Conservation (phyloP, 2,888 invertebrate species). For the Pterobdella sp. region DNA sequence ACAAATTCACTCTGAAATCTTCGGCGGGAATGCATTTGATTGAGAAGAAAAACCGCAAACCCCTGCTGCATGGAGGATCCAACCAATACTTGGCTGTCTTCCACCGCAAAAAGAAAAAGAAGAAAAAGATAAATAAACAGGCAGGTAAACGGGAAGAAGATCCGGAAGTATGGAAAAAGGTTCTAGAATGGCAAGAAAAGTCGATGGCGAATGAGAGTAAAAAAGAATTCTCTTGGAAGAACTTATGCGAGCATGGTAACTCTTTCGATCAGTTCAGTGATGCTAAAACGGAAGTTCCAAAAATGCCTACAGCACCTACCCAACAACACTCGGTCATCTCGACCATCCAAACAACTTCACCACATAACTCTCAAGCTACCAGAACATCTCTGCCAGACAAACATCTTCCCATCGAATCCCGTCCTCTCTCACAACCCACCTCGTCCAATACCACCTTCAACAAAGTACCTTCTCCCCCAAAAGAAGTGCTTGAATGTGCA, state of each 20-base stretch:
- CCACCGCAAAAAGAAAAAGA: not conserved
- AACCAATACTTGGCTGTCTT: constrained; percentile 2
- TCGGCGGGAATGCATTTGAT: not conserved
- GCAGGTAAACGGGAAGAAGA: not conserved
- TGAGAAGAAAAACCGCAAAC: no score
- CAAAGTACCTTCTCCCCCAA: no score
- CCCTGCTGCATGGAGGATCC: no score
- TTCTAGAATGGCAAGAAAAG: not conserved
- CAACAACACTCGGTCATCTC: not conserved
- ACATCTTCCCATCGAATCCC: not conserved
- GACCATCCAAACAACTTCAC: no score
- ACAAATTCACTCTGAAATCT: not conserved
- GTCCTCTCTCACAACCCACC: not conserved
- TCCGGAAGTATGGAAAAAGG: not conserved
- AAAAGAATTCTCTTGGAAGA: not conserved
- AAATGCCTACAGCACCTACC: not conserved
- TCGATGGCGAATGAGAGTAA: not conserved
- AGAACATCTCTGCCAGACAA: no score
- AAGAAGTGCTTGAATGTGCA: no score
- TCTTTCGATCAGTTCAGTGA: not conserved
- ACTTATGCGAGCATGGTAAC: not conserved
- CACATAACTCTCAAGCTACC: no score
- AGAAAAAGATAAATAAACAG: not conserved
- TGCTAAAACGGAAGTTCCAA: not conserved
- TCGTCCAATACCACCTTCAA: no score